A percentile compares a stretch with the other conserved stretches of the same genome.
phyloP scores from a whole-genome alignment of 2,113 vertebrate species.

The Psephotus haematonotus region DNA sequence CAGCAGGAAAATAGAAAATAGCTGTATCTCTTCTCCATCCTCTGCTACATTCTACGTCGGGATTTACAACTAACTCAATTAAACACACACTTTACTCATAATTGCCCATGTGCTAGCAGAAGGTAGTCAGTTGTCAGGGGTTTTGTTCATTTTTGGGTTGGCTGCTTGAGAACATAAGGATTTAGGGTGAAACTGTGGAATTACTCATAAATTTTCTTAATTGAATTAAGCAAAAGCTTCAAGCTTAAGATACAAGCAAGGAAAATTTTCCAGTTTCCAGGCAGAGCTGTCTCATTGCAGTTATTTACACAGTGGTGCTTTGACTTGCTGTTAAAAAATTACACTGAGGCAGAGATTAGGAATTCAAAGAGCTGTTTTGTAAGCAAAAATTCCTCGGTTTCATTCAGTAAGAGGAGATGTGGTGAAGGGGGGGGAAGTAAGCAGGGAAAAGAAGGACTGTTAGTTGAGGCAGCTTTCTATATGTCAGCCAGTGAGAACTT shows the following conservation, averaged over 20 bases:
- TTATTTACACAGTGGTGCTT: conserved; percentile 53
- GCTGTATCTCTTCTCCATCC: neutral
- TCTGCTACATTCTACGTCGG: neutral
- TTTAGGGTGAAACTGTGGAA: conserved; percentile 47
- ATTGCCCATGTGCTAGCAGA: conserved; percentile 7
- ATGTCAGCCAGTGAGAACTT: neutral
- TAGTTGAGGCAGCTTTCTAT: neutral
- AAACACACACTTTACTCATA: neutral
- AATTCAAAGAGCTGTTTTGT: conserved; percentile 42
- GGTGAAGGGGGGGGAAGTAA: neutral
- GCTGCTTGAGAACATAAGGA: conserved; percentile 30
- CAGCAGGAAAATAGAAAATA: neutral
- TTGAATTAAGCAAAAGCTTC: conserved; percentile 32
- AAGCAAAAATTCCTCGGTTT: neutral
- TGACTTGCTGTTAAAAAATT: conserved; percentile 31
- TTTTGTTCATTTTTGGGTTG: conserved; percentile 32
- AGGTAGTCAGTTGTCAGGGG: neutral
- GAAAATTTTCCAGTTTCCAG: conserved; percentile 38
- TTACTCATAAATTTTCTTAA: conserved; percentile 57
- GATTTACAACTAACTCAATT: conserved; percentile 28
- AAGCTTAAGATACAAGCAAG: conserved; percentile 6
- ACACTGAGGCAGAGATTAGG: conserved; percentile 20
- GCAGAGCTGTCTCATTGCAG: conserved; percentile 35
- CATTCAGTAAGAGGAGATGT: neutral
- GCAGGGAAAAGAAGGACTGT: neutral